Base-by-base conservation (phyloP, 23 tunicate species). In the Styela plicata region DNA sequence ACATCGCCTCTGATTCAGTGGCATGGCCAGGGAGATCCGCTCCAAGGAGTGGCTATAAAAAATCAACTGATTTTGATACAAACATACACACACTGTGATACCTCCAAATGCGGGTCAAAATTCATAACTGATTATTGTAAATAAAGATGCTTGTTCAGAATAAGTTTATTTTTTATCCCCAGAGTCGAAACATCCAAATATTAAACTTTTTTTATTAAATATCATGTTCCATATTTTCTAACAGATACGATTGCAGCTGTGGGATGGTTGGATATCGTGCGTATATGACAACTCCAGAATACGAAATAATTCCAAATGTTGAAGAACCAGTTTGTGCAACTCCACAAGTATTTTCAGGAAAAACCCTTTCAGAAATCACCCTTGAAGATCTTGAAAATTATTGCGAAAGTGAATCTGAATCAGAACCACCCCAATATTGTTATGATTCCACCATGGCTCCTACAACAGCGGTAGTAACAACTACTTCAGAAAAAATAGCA, bases 221-320 rank as follows among this genome's bases (percentile, higher is more conserved):
- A n/a, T n/a, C n/a, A n/a, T n/a, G n/a, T n/a, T n/a, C n/a, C n/a
- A n/a, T n/a, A n/a, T n/a, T n/a, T n/a, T n/a, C n/a, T n/a, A n/a
- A n/a, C 66, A 76, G 81, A 44, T 76, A 33, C 30, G 66, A 76
- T 29, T 76, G 81, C 81, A 36, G 63, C 17, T 76, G 81, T 53
- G 81, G 66, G 27, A 76, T 76, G 81, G 31, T 53, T 18, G 81
- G 81, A 1, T 76, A 76, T 76, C 65, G 66, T 21, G 64, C 20
- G 16, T 76, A 53, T 18, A 76, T 53, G 32, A 44, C 31, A 7
- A 17, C 64, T 26, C 81, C 65, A 0, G n/a, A 26, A 53, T 36
- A 36, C 13, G 1, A 23, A 19, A 21, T 44, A 23, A 52, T 26
- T 20, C 19, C 1, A 1, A 27, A 34, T n/a, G 81, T 76, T 22